A percentile compares a stretch with the other conserved stretches of the same genome.
phyloP scores from a whole-genome alignment of 2,888 invertebrate species.

The Xestia c-nigrum region DNA sequence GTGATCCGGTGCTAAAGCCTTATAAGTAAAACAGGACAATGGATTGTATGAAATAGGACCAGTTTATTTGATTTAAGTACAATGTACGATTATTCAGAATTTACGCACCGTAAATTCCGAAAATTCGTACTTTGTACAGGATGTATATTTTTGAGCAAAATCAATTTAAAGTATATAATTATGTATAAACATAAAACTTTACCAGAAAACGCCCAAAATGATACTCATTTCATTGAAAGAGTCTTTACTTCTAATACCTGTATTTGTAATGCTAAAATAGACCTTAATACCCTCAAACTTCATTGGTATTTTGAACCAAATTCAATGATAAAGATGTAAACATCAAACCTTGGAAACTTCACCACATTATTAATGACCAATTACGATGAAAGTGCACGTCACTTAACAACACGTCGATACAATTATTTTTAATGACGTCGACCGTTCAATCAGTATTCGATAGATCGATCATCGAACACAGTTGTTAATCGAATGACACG shows the following conservation, averaged over 20 bases:
- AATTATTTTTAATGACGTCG: conserved; percentile 56
- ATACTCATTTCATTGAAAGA: neutral
- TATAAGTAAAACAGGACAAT: conserved; percentile 38
- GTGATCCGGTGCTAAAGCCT: conserved; percentile 26
- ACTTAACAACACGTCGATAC: conserved; percentile 21
- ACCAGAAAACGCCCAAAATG: neutral
- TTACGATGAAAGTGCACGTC: conserved; percentile 51
- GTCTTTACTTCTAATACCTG: too few species aligned
- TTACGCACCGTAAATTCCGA: conserved; percentile 3
- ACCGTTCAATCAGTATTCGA: conserved; percentile 61
- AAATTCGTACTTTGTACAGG: neutral
- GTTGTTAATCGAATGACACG: conserved; percentile 56
- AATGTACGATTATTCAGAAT: conserved; percentile 26
- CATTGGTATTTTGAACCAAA: neutral
- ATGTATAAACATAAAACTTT: neutral
- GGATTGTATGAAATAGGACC: conserved; percentile 45
- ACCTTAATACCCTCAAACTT: neutral
- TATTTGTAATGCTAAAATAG: neutral
- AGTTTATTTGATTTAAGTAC: conserved; percentile 12
- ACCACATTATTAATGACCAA: conserved; percentile 12
- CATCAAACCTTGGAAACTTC: conserved; percentile 16
- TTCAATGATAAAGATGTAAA: conserved; percentile 36
- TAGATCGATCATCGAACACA: conserved; percentile 55
- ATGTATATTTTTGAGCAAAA: neutral
- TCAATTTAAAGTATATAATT: neutral